Percentiles rank a stretch among this genome's conserved stretches.
These are phyloP conservation scores for Sylvilagus floridanus DNA, from an alignment of 2,797 vertebrate species.

Conservation along the genomic window DNA sequence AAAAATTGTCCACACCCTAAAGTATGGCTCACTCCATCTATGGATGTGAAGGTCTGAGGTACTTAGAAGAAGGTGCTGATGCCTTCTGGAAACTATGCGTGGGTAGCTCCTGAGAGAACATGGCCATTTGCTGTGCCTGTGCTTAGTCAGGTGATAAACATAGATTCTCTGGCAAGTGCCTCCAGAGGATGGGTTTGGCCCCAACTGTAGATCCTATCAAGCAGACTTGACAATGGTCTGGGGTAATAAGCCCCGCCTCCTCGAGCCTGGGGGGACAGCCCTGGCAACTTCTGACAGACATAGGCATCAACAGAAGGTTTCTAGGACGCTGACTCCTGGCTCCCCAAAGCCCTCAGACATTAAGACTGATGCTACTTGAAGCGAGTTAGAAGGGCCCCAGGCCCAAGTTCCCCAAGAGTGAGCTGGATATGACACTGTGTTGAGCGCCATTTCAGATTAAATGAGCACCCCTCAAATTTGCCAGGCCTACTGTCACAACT, in stretches of 20 bases:
- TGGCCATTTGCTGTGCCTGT: not conserved
- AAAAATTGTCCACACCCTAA: not conserved
- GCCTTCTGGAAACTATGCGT: constrained; percentile 56
- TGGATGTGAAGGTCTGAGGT: constrained; percentile 11
- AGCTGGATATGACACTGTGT: not conserved
- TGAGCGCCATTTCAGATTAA: constrained; percentile 48
- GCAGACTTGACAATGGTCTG: not conserved
- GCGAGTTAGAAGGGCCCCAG: not conserved
- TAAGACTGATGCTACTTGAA: not conserved
- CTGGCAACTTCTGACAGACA: not conserved
- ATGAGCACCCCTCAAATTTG: constrained; percentile 16
- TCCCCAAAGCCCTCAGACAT: not conserved
- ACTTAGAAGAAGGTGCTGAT: not conserved
- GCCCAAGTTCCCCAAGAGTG: not conserved
- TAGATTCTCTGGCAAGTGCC: not conserved
- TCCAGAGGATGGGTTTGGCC: not conserved
- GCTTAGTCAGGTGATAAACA: constrained; percentile 30
- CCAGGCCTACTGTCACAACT: constrained; percentile 40
- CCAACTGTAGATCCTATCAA: not conserved
- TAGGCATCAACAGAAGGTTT: not conserved
- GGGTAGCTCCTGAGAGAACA: not conserved
- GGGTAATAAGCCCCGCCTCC: not conserved
- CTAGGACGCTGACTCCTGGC: not conserved
- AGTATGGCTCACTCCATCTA: not conserved
- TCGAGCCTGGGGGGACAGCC: not conserved